Evolutionary conservation across 1,140 invertebrate species (phyloP).

Genomic region (Euwallacea similis): DNA sequence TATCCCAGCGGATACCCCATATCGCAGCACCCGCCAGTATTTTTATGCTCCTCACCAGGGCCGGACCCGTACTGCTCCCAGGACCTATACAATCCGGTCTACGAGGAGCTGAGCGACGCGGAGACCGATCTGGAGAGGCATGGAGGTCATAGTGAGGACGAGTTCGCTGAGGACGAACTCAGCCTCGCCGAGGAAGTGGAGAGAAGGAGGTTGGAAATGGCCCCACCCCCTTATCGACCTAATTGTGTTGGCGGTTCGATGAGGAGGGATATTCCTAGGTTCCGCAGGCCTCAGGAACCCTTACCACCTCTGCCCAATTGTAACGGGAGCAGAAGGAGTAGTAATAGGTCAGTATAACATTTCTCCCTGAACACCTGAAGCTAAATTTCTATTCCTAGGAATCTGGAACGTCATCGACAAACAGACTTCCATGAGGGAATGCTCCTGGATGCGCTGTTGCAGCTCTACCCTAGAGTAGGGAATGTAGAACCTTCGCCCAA

Average conservation of each 20-base stretch:
- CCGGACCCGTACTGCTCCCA: constrained; percentile 69
- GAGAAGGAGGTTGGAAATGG: constrained; percentile 54
- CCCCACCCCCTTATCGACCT: constrained; percentile 53
- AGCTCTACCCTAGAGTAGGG: constrained; percentile 63
- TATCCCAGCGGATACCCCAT: constrained; percentile 61
- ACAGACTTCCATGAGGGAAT: constrained; percentile 68
- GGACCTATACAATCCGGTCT: constrained; percentile 70
- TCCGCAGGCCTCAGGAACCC: constrained; percentile 50
- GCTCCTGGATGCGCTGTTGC: constrained; percentile 65
- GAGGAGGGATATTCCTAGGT: constrained; percentile 48
- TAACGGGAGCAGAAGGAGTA: constrained; percentile 43
- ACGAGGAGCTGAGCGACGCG: constrained; percentile 69
- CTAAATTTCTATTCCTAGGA: constrained; percentile 52
- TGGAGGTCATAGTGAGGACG: constrained; percentile 65
- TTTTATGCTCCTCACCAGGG: constrained; percentile 69
- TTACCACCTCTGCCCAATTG: constrained; percentile 53
- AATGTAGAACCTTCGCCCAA: constrained; percentile 52
- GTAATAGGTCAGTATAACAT: constrained; percentile 18
- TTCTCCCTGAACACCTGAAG: background rate
- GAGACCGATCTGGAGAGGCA: constrained; percentile 60
- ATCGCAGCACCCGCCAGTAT: constrained; percentile 60
- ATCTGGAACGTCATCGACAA: constrained; percentile 60
- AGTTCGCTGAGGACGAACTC: constrained; percentile 70
- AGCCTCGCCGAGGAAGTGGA: constrained; percentile 59
- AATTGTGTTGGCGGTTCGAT: constrained; percentile 36